Base-by-base conservation (phyloP, 2,797 vertebrate genomes). In the Nannoperca obscura region DNA sequence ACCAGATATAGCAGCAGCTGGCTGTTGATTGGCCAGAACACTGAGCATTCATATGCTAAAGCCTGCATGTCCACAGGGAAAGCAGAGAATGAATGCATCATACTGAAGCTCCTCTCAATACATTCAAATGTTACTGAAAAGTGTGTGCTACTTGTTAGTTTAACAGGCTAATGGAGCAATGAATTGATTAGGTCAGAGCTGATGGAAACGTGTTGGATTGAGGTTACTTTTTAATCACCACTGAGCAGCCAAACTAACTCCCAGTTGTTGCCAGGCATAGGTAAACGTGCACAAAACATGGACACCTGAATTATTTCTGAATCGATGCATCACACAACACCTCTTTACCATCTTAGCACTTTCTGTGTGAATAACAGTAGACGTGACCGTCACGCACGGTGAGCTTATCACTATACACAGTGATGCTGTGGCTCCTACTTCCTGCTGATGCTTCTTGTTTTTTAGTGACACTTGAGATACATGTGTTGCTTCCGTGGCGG, bases 1-100 rank as follows among this genome's bases (percentile, higher is more conserved):
- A 50, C 20, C 50, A 58, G 60, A 12, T 30, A 20, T 2, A 40
- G 55, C 72, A 69, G 71, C 67, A 62, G 44, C 85, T 65, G 47
- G 7, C 19, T 52, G n/a, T 4, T 5, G 57, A 84, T 82, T 82
- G 79, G 76, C 38, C 70, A 38, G 13, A 54, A 24, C 4, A 0
- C 17, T 52, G n/a, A 58, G 55, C 42, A 70, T 74, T 84, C 38
- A 76, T 60, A 83, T 83, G 71, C 74, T 81, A 75, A 81, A 58
- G 61, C 12, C 0, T n/a, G 61, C 52, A 2, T 5, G 13, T 65
- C 50, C 30, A 11, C 44, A 54, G 52, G 49, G 58, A 14, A 60
- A 27, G 38, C 74, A 19, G 30, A 34, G 32, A 57, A 13, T 13
- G 49, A 34, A 34, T 34, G 6, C 1, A 6, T 54, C n/a, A 10